phyloP scores from a whole-genome alignment of 1,140 invertebrate genomes.

The Cephus cinctus region DNA sequence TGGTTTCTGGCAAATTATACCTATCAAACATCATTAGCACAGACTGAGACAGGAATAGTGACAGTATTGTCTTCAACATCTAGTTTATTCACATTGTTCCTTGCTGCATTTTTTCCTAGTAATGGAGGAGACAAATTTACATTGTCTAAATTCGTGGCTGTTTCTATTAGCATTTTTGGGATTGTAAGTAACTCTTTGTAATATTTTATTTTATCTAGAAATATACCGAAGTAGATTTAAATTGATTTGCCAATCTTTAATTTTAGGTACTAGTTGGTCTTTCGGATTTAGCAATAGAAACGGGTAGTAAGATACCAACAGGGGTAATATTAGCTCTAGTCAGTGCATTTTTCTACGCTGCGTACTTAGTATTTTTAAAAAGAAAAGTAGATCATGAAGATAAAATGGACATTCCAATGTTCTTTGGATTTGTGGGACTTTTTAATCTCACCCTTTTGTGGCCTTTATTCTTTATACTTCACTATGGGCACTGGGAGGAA shows the following conservation, averaged over 20 bases:
- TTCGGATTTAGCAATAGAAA: constrained; percentile 64
- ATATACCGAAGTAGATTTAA: constrained; percentile 1
- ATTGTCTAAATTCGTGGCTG: constrained; percentile 76
- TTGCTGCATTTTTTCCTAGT: constrained; percentile 80
- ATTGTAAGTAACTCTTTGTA: constrained; percentile 61
- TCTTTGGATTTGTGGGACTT: constrained; percentile 89
- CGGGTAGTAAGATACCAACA: constrained; percentile 61
- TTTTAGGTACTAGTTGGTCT: constrained; percentile 67
- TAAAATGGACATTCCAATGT: constrained; percentile 85
- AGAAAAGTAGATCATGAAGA: constrained; percentile 83
- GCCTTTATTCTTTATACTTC: constrained; percentile 83
- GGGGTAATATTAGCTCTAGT: constrained; percentile 75
- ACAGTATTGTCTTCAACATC: constrained; percentile 81
- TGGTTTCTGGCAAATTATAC: constrained; percentile 83
- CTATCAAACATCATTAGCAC: constrained; percentile 75
- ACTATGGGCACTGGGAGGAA: constrained; percentile 73
- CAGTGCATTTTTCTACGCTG: constrained; percentile 82
- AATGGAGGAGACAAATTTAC: constrained; percentile 76
- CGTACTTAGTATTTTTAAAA: constrained; percentile 79
- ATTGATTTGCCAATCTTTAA: background rate
- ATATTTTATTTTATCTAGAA: constrained; percentile 14
- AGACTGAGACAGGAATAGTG: constrained; percentile 75
- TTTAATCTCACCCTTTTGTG: constrained; percentile 80
- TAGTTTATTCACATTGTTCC: constrained; percentile 78
- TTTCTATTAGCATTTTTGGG: constrained; percentile 75